phyloP scores from a whole-genome alignment of 2,113 vertebrate species.

The Indri indri region DNA sequence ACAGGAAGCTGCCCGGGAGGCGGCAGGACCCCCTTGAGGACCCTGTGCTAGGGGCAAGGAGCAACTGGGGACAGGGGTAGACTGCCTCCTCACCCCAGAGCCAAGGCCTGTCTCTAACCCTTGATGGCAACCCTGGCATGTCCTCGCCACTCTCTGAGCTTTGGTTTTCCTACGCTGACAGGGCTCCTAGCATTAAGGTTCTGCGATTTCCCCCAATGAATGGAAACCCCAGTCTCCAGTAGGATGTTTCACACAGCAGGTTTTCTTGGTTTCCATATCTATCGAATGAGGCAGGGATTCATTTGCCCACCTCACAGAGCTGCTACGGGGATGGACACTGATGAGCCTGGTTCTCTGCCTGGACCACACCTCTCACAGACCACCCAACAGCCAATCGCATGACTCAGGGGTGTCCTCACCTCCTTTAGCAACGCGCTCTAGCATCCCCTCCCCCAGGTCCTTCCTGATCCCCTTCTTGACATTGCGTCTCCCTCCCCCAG shows the following conservation, averaged over 20 bases:
- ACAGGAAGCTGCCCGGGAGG: no score
- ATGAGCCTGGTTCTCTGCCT: neutral
- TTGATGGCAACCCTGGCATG: neutral
- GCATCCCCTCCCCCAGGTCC: neutral
- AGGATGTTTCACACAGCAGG: neutral
- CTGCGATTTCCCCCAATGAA: neutral
- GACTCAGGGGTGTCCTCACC: neutral
- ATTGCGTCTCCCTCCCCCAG: neutral
- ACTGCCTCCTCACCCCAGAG: neutral
- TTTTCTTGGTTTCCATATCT: neutral
- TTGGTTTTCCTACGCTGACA: neutral
- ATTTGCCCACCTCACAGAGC: neutral
- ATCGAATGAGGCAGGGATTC: neutral
- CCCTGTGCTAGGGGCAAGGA: neutral
- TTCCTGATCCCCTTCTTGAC: neutral
- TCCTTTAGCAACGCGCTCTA: neutral
- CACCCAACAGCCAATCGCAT: fast-evolving
- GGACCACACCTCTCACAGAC: neutral
- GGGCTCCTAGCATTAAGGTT: neutral
- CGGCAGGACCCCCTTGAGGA: fast-evolving
- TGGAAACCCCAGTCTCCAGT: neutral
- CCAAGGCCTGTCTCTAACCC: neutral
- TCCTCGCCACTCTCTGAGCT: neutral
- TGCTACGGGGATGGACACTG: neutral
- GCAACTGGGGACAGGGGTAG: neutral